phyloP scores from a whole-genome alignment of 2,113 vertebrate genomes.

The Hyperopisus bebe region DNA sequence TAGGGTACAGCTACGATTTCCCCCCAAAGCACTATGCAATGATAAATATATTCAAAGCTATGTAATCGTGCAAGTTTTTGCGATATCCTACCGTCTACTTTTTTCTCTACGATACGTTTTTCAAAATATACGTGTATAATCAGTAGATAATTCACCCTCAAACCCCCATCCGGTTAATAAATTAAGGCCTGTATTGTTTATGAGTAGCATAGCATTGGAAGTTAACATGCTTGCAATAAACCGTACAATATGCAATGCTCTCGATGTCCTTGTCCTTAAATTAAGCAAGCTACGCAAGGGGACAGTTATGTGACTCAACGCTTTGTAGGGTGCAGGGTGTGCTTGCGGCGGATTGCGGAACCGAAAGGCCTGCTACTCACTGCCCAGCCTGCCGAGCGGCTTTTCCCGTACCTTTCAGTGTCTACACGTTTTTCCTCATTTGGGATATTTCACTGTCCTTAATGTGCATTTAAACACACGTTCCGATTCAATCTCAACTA shows the following conservation, averaged over 20 bases:
- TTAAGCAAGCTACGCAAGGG: conserved; percentile 62
- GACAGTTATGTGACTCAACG: conserved; percentile 43
- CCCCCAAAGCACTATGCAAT: not conserved
- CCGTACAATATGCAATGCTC: conserved; percentile 32
- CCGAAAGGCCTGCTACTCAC: conserved; percentile 32
- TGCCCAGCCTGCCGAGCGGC: not conserved
- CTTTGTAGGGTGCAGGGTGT: conserved; percentile 61
- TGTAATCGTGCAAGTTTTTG: not conserved
- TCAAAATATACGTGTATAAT: not conserved
- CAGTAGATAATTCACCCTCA: not conserved
- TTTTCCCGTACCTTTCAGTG: not conserved
- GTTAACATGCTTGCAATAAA: not conserved
- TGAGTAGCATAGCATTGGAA: not conserved
- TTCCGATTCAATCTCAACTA: not conserved
- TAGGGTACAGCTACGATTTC: not conserved
- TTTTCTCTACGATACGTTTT: not conserved
- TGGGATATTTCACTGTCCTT: not conserved
- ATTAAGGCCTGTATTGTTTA: not conserved
- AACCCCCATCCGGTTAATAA: not conserved
- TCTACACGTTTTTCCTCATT: not conserved
- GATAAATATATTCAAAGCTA: not conserved
- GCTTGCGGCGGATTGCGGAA: conserved; percentile 57
- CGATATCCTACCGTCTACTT: not conserved
- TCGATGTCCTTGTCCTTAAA: conserved; percentile 64
- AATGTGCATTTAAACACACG: not conserved